Percentiles rank a stretch among this genome's conserved stretches.
Conservation (phyloP, 2,113 vertebrate genomes). For the Callithrix jacchus region DNA sequence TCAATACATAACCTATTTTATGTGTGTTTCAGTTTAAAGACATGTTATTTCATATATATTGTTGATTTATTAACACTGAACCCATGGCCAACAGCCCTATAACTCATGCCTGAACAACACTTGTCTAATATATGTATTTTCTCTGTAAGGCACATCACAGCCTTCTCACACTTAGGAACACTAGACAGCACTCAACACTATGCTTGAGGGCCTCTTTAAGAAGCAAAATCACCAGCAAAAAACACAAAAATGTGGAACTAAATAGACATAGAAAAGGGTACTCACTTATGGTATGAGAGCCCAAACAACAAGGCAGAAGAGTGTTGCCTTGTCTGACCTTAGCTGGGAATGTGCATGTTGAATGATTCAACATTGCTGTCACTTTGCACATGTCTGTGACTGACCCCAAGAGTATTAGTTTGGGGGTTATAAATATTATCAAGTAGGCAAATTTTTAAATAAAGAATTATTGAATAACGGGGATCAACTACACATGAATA, state of each 20-base stretch:
- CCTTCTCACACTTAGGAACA: neutral
- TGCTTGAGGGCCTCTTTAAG: neutral
- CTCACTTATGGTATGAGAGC: neutral
- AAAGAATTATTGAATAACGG: neutral
- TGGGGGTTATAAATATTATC: neutral
- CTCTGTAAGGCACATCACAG: neutral
- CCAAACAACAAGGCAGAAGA: conserved; percentile 31
- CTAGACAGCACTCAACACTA: neutral
- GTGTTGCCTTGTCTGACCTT: neutral
- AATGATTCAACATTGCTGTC: conserved; percentile 1
- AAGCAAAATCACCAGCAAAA: neutral
- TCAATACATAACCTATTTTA: neutral
- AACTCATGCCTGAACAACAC: neutral
- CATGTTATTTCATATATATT: neutral
- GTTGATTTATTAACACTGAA: conserved; percentile 5
- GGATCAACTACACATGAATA: neutral
- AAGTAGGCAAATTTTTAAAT: conserved; percentile 22
- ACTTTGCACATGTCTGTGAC: neutral
- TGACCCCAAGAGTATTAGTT: neutral
- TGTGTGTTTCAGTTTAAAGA: neutral
- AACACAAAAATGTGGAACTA: conserved; percentile 22
- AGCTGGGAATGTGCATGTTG: neutral
- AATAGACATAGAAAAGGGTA: neutral
- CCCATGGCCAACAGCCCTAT: neutral
- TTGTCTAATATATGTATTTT: neutral